Conservation (phyloP, 2,113 vertebrate species). For the Plectropomus leopardus region DNA sequence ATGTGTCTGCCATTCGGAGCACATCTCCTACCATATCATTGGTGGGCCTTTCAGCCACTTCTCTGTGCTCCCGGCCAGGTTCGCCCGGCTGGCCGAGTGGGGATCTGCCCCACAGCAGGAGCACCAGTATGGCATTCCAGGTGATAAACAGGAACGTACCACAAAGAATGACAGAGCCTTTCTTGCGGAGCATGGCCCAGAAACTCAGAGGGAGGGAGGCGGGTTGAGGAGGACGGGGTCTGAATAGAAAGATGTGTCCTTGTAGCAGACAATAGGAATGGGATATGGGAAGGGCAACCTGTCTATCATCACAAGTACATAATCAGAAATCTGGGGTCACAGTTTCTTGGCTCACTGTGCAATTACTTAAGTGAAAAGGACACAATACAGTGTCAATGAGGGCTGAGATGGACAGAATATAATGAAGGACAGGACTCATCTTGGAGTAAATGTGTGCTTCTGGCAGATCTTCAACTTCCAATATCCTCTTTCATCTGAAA, state of each 20-base stretch:
- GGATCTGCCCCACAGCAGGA: constrained; percentile 74
- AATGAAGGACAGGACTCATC: constrained; percentile 37
- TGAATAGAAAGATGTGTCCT: constrained; percentile 37
- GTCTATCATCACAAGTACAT: constrained; percentile 58
- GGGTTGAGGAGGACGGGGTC: constrained; percentile 28
- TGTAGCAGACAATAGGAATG: constrained; percentile 48
- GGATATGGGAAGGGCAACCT: constrained; percentile 47
- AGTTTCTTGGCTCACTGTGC: neutral
- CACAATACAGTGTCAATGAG: neutral
- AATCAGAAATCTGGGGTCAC: neutral
- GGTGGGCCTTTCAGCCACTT: neutral
- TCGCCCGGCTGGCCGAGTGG: constrained; percentile 11
- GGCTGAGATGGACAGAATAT: neutral
- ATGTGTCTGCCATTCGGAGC: constrained; percentile 63
- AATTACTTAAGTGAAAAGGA: neutral
- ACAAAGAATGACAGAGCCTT: constrained; percentile 75
- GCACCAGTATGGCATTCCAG: constrained; percentile 82
- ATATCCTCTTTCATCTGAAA: constrained; percentile 61
- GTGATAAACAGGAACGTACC: constrained; percentile 79
- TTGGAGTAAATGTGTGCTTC: constrained; percentile 6
- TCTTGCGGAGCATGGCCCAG: constrained; percentile 79
- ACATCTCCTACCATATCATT: constrained; percentile 66
- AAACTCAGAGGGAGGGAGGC: constrained; percentile 15
- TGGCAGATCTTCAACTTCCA: constrained; percentile 32
- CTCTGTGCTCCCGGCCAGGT: constrained; percentile 1